These are phyloP conservation scores for Mobula hypostoma DNA, from an alignment of 2,113 vertebrate genomes.

Conservation along the genomic window DNA sequence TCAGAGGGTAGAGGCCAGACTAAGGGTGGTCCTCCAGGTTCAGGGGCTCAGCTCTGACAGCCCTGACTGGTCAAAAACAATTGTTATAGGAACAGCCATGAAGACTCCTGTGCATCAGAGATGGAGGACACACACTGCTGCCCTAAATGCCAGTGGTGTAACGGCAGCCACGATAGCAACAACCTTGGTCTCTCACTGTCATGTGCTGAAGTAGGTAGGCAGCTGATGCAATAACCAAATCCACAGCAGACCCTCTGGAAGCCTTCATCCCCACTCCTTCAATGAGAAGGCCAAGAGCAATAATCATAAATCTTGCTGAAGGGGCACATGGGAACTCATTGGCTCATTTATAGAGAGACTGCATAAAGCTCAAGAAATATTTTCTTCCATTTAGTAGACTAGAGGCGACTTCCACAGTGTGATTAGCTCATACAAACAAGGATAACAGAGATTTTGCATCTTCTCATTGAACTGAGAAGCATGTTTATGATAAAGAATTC, in stretches of 20 bases:
- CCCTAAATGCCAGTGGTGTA: no score
- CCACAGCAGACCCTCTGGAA: neutral
- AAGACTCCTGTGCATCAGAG: no score
- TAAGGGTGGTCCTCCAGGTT: no score
- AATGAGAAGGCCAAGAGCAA: neutral
- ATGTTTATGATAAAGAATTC: neutral
- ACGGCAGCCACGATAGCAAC: no score
- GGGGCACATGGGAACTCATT: neutral
- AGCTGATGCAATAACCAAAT: neutral
- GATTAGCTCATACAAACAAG: neutral
- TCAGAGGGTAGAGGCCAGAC: no score
- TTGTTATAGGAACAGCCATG: no score
- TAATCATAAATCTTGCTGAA: neutral
- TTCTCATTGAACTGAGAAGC: neutral
- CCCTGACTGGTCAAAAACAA: no score
- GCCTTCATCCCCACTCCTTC: neutral
- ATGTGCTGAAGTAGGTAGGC: neutral
- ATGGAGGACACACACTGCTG: no score
- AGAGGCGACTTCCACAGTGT: neutral
- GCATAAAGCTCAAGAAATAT: neutral
- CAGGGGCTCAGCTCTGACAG: no score
- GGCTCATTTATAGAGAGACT: neutral
- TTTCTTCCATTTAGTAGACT: neutral
- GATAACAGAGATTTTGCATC: neutral
- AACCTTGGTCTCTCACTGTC: neutral